A percentile compares a stretch with the other conserved stretches of the same genome.
These are phyloP conservation scores for Stenotaenia linearis DNA, from an alignment of 2,888 invertebrate species.

Conservation along the genomic window DNA sequence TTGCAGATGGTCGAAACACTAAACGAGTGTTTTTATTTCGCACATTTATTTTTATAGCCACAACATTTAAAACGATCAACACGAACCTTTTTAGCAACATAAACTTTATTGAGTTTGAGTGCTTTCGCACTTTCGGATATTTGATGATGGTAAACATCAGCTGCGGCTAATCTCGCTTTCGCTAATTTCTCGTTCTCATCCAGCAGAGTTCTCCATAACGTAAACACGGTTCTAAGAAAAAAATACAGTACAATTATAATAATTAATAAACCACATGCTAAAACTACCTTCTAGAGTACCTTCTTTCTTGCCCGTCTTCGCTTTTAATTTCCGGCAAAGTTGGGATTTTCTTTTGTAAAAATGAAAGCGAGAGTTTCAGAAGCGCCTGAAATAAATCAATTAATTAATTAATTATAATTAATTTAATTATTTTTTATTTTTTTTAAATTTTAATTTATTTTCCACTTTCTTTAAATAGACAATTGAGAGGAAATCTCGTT, in stretches of 20 bases:
- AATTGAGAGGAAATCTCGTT: too few relatives aligned
- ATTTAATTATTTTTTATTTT: too few relatives aligned
- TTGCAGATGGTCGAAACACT: slow-evolving; percentile 74
- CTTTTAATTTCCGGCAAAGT: slow-evolving; percentile 85
- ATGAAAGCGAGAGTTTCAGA: slow-evolving; percentile 82
- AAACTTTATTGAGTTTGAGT: slow-evolving; percentile 73
- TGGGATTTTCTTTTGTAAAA: slow-evolving; percentile 87
- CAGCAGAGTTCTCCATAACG: slow-evolving; percentile 91
- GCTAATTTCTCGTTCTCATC: slow-evolving; percentile 93
- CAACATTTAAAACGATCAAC: background rate
- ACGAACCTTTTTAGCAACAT: slow-evolving; percentile 47
- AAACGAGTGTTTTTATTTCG: too few relatives aligned
- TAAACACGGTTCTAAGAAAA: slow-evolving; percentile 82
- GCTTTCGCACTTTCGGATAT: slow-evolving; percentile 89
- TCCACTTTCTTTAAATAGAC: too few relatives aligned
- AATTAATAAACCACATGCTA: background rate
- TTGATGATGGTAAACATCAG: slow-evolving; percentile 90
- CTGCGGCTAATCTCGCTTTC: slow-evolving; percentile 80
- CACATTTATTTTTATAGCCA: too few relatives aligned
- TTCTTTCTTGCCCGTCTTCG: slow-evolving; percentile 83
- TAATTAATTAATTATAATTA: background rate
- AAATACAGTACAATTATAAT: background rate
- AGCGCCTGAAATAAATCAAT: slow-evolving; percentile 60
- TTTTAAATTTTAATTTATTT: too few relatives aligned
- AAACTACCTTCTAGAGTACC: slow-evolving; percentile 52